Percentiles rank a stretch among this genome's conserved stretches.
Conservation (phyloP, 2,797 vertebrate genomes). For the Neomorphus geoffroyi region DNA sequence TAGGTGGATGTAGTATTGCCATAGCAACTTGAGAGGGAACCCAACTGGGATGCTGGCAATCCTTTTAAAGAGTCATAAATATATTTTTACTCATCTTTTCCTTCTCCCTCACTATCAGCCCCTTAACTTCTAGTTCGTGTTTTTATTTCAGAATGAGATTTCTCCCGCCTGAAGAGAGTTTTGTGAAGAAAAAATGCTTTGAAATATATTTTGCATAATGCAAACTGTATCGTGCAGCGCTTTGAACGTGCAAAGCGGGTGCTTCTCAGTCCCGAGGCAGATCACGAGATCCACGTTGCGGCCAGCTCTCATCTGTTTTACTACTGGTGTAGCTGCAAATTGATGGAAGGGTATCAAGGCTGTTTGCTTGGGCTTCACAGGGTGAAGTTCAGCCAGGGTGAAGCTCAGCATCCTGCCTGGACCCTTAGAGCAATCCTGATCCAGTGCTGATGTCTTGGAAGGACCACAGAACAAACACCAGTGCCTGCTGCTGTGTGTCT, state of each 20-base stretch:
- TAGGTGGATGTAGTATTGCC: slow-evolving; percentile 36
- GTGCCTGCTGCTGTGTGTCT: not conserved
- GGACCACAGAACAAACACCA: not conserved
- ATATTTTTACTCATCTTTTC: not conserved
- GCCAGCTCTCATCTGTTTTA: not conserved
- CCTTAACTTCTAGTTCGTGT: not conserved
- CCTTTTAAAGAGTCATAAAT: not conserved
- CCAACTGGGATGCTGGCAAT: slow-evolving; percentile 12
- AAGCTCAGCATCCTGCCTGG: not conserved
- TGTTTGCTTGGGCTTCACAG: not conserved
- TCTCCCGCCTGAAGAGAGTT: not conserved
- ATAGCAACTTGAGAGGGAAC: slow-evolving; percentile 11
- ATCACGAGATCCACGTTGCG: not conserved
- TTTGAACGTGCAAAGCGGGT: not conserved
- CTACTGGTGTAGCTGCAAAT: not conserved
- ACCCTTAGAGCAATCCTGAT: too few relatives aligned
- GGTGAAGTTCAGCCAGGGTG: not conserved
- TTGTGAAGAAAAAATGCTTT: not conserved
- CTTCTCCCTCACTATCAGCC: not conserved
- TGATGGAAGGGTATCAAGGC: not conserved
- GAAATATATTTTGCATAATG: not conserved
- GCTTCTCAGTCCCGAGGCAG: not conserved
- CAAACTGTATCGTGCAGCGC: not conserved
- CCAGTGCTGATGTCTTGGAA: too few relatives aligned
- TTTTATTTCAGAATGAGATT: not conserved